Base-by-base conservation (phyloP, 2,113 vertebrate species). In the Onychorhynchus coronatus region DNA sequence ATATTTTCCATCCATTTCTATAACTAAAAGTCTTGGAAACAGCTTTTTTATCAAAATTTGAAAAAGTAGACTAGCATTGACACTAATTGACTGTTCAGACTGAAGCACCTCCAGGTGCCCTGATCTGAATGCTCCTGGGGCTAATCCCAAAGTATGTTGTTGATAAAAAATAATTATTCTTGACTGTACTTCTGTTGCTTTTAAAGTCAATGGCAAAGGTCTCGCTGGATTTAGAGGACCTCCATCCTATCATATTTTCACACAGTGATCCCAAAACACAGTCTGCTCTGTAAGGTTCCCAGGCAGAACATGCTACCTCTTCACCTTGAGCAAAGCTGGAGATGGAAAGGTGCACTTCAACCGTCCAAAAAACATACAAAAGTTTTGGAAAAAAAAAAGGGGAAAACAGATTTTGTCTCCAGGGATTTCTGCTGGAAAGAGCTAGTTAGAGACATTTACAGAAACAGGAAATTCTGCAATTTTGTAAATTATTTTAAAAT, bases 391-490 rank as follows among this genome's bases (percentile, higher is more conserved):
- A 79, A 23, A 59, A 25, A 23, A 59, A 19, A 41, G 67, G 30
- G 58, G 39, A 93, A 89, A 90, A 19, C 18, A 39, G 12, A 73
- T 83, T 66, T 23, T 63, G 10, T 91, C 82, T 72, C 59, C 3
- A 2, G 87, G 39, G 78, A 70, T 77, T 88, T 93, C 87, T 94
- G 50, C 89, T 91, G 89, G 78, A 79, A 91, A 67, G 35, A 89
- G 37, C 46, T 52, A 61, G 42, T 74, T 89, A 58, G 55, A 83
- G 37, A 20, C 46, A 55, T 85, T 90, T 53, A 55, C 4, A 53
- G 62, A 68, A 95, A 88, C 28, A 91, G 87, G 82, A 74, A 88
- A 94, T 89, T 91, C 85, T 95, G 41, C 58, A 85, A 74, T 53
- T 94, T 41, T 80, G 42, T 85, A 39, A 56, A 79, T 62, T 19